A percentile compares a stretch with the other conserved stretches of the same genome.
Conservation (phyloP, 1,140 invertebrate genomes). For the Ceratoteleas bidentatus region DNA sequence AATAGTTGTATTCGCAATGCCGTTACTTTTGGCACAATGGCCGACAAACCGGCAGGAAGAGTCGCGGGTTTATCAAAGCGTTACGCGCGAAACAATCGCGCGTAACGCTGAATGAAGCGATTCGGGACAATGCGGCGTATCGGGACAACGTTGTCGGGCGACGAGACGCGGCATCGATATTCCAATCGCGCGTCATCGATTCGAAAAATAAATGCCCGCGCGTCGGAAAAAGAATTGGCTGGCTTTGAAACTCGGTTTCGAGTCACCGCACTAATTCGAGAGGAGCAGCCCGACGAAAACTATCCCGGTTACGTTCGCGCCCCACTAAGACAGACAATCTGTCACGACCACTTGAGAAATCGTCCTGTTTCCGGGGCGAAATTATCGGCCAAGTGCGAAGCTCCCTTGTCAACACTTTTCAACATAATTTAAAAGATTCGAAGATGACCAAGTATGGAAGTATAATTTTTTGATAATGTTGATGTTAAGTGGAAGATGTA, state of each 20-base stretch:
- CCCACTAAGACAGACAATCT: slow-evolving; percentile 53
- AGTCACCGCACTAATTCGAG: slow-evolving; percentile 56
- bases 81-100: neutral
- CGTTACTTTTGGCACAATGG: neutral
- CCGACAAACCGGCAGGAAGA: neutral
- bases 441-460: too few relatives aligned
- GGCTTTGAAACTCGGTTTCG: slow-evolving; percentile 53
- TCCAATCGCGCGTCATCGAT: slow-evolving; percentile 33
- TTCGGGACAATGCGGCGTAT: slow-evolving; percentile 4
- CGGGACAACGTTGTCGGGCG: slow-evolving; percentile 1
- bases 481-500: too few relatives aligned
- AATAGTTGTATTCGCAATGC: neutral
- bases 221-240: slow-evolving; percentile 65
- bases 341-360: slow-evolving; percentile 61
- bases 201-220: slow-evolving; percentile 50
- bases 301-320: slow-evolving; percentile 45
- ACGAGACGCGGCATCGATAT: slow-evolving; percentile 18
- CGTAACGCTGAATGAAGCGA: neutral
- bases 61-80: neutral
- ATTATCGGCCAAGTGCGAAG: too few relatives aligned
- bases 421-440: too few relatives aligned
- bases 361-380: neutral
- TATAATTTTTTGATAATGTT: too few relatives aligned
- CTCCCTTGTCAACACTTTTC: too few relatives aligned
- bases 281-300: slow-evolving; percentile 48